Evolutionary conservation across 1,140 invertebrate species (phyloP), one percentile per base, ranked within the genome.

Genomic region (Drosophila mayri): DNA sequence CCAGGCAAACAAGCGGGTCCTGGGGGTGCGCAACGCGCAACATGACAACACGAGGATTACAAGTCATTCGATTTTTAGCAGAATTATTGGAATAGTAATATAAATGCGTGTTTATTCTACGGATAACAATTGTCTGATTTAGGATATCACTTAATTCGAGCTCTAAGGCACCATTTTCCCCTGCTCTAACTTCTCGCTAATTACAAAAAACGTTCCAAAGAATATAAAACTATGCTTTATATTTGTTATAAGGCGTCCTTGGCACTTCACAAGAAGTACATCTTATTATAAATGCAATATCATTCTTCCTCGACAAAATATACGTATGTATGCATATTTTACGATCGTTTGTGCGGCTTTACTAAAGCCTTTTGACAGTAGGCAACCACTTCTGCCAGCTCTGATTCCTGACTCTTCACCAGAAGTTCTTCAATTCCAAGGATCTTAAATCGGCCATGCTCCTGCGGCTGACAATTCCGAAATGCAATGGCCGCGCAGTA

Each of bases 401-500:
- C 62, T 82, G 94, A 94, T 44, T 91, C 49, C 32, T 20, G 49
- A 20, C 44, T 79, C 18, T 44, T 38, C 6, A 67, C 74, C 12
- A 96, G 92, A 25, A 97, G 90, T 32, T 95, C 92, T 47, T 94
- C 88, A 86, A 95, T 95, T 78, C 91, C 47, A 95, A 85, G 65
- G 93, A 93, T 65, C 90, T 80, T 91, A 94, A 96, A 61, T 57
- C 54, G 80, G 5, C 55, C 70, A 14, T 70, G 55, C 20, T 75
- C 59, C 7, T 77, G 57, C 11, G 83, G 81, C 52, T 68, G 47
- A 43, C 70, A 86, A 52, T 92, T 91, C 20, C 87, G 68, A 55
- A 95, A 92, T 38, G 97, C 97, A 14, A 99, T 96, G 47, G 96
- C 95, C 30, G 98, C 96, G 93, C 95, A 96, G 93, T 99, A 97